A percentile compares a stretch with the other conserved stretches of the same genome.
Conservation (phyloP, 2,113 vertebrate genomes). For the Trematocara variabile region DNA sequence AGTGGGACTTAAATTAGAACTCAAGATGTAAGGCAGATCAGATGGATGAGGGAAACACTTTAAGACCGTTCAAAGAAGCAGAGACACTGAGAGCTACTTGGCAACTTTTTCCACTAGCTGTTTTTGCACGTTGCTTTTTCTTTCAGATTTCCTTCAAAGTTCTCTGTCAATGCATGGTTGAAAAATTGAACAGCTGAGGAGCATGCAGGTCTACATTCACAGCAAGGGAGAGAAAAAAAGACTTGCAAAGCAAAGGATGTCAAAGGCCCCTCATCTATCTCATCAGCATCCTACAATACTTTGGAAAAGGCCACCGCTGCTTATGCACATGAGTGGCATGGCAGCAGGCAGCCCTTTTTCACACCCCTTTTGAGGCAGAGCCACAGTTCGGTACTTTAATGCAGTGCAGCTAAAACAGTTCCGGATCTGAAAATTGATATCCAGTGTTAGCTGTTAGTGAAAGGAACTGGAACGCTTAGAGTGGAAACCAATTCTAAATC, state of each 20-base stretch:
- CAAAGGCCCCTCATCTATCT: constrained; percentile 28
- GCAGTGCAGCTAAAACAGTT: constrained; percentile 13
- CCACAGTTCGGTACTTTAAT: constrained; percentile 4
- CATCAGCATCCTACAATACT: constrained; percentile 28
- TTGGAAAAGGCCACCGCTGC: constrained; percentile 4
- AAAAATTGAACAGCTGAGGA: constrained; percentile 15
- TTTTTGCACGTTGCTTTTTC: constrained; percentile 17
- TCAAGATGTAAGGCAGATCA: background rate
- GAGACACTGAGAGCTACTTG: background rate
- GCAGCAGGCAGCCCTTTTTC: background rate
- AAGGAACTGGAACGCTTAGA: background rate
- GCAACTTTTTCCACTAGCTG: background rate
- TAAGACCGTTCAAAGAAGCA: background rate
- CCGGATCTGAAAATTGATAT: background rate
- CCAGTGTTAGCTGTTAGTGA: background rate
- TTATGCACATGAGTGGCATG: constrained; percentile 12
- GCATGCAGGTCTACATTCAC: background rate
- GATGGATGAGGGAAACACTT: constrained; percentile 5
- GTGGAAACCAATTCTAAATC: background rate
- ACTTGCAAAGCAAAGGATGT: constrained; percentile 25
- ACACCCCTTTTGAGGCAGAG: background rate
- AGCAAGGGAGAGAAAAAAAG: background rate
- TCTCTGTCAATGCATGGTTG: constrained; percentile 10
- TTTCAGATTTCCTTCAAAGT: constrained; percentile 42
- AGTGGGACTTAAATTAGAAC: background rate